Conservation (phyloP, 2,797 vertebrate genomes). For the Chiloscyllium punctatum region DNA sequence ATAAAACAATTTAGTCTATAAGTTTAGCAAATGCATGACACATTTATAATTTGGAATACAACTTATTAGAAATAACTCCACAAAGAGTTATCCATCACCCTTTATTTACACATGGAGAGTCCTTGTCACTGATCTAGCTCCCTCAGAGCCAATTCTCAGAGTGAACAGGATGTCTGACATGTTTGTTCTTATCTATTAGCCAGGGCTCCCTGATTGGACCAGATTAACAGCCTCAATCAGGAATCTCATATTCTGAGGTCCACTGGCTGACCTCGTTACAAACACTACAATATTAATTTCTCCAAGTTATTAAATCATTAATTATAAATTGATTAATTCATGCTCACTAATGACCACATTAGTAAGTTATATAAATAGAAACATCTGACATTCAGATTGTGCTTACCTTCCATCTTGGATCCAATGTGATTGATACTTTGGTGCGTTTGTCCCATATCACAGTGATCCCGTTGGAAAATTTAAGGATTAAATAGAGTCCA, state of each 20-base stretch:
- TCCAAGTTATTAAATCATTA: not conserved
- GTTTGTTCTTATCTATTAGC: too few species aligned
- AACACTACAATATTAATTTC: not conserved
- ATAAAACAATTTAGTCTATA: not conserved
- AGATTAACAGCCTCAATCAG: too few species aligned
- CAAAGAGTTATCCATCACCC: too few species aligned
- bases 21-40: not conserved
- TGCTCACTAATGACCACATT: not conserved
- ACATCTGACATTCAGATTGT: not conserved
- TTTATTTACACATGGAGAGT: too few species aligned
- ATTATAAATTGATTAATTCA: not conserved
- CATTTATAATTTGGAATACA: not conserved
- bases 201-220: too few species aligned
- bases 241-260: too few species aligned
- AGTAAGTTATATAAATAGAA: not conserved
- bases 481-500: constrained; percentile 31
- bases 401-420: constrained; percentile 26
- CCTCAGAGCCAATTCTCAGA: too few species aligned
- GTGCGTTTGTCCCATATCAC: constrained; percentile 30
- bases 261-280: too few species aligned
- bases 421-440: not conserved
- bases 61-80: not conserved
- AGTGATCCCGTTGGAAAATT: constrained; percentile 17
- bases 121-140: too few species aligned
- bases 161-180: too few species aligned